A percentile compares a stretch with the other conserved stretches of the same genome.
These are phyloP conservation scores for Kuschelorhynchus macadamiae DNA, from an alignment of 2,888 invertebrate genomes.

Conservation along the genomic window DNA sequence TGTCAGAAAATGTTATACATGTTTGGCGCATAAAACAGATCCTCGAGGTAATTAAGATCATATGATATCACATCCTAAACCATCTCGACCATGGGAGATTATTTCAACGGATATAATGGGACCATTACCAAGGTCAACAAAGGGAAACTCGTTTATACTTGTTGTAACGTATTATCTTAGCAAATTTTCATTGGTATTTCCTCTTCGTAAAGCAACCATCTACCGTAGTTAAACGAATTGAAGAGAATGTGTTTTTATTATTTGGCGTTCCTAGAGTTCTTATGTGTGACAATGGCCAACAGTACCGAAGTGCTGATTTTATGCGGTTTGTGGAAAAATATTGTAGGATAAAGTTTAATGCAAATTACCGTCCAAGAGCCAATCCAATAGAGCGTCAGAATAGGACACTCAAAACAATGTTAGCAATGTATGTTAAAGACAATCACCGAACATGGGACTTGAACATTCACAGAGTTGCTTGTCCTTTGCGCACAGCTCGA, in stretches of 20 bases:
- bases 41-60: background rate
- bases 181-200: constrained; percentile 35
- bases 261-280: no score
- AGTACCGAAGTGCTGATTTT: background rate
- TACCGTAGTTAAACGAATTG: background rate
- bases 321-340: background rate
- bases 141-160: constrained; percentile 25
- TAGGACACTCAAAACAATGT: background rate
- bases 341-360: background rate
- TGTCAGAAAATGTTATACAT: no score
- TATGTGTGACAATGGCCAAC: no score
- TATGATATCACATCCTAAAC: constrained; percentile 57
- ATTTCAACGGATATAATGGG: constrained; percentile 43
- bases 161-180: constrained; percentile 34
- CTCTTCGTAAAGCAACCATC: background rate
- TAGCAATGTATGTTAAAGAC: background rate
- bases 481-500: background rate
- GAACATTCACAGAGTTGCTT: background rate
- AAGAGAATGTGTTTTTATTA: no score
- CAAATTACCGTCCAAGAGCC: background rate
- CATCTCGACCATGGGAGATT: constrained; percentile 56
- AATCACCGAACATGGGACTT: background rate
- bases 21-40: background rate
- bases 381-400: background rate
- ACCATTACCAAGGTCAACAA: constrained; percentile 35